Conservation (phyloP, 2,888 invertebrate species). For the Monopis laevigella region DNA sequence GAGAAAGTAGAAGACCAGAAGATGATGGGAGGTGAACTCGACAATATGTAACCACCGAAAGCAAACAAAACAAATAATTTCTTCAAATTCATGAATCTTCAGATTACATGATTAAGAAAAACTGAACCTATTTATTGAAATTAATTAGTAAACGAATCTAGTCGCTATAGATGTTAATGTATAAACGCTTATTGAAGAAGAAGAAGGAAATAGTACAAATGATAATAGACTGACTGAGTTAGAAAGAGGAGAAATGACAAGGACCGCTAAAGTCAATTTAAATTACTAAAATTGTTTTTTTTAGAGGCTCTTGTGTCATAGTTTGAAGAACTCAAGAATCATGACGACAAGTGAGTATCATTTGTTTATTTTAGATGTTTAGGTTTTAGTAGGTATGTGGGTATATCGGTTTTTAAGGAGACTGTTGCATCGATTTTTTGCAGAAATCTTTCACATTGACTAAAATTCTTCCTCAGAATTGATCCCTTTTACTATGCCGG, state of each 20-base stretch:
- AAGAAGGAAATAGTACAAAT: constrained; percentile 12
- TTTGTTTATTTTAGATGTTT: no score
- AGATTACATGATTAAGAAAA: constrained; percentile 51
- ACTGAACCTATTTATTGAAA: constrained; percentile 44
- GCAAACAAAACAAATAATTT: constrained; percentile 30
- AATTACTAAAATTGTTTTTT: constrained; percentile 48
- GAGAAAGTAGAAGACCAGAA: constrained; percentile 26
- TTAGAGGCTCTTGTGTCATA: no score
- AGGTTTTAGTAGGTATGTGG: no score
- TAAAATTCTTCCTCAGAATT: no score
- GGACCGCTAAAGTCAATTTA: constrained; percentile 56
- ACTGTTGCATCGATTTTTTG: no score
- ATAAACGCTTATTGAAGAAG: not conserved
- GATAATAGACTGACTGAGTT: constrained; percentile 37
- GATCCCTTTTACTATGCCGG: no score
- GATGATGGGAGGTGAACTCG: constrained; percentile 14
- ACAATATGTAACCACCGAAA: constrained; percentile 61
- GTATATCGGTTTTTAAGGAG: no score
- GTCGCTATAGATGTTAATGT: constrained; percentile 37
- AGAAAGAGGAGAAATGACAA: constrained; percentile 21
- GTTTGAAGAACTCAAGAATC: constrained; percentile 33
- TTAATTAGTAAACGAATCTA: constrained; percentile 60
- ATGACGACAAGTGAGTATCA: constrained; percentile 60
- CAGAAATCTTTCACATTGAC: no score
- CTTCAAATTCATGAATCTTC: constrained; percentile 53